These are phyloP conservation scores for Syngnathus typhle DNA, from an alignment of 2,113 vertebrate genomes.

Conservation along the genomic window DNA sequence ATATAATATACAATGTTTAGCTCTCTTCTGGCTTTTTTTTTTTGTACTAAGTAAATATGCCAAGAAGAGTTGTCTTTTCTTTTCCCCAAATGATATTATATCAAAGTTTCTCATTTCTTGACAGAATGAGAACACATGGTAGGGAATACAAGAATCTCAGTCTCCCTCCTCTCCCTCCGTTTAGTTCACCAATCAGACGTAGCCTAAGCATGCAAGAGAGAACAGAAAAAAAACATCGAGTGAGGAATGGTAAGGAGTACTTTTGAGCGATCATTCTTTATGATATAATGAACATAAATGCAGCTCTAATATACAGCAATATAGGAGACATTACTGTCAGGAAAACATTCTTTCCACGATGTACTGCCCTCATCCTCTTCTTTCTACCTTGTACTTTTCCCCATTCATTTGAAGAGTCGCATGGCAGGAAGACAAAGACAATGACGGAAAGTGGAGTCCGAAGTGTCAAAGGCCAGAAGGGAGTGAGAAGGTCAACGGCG, in stretches of 20 bases:
- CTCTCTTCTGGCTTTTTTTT: background rate
- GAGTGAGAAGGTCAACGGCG: slow-evolving; percentile 46
- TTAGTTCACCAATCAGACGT: too few relatives aligned
- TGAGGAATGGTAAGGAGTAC: too few relatives aligned
- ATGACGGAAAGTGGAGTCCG: slow-evolving; percentile 57
- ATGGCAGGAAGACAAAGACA: slow-evolving; percentile 68
- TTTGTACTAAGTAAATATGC: background rate
- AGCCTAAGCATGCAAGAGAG: too few relatives aligned
- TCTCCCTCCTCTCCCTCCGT: too few relatives aligned
- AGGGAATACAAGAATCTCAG: too few relatives aligned
- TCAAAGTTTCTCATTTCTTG: background rate
- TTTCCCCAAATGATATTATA: background rate
- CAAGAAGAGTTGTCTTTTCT: background rate
- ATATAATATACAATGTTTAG: background rate
- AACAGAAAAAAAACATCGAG: too few relatives aligned
- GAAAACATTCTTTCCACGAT: slow-evolving; percentile 60
- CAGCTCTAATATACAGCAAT: slow-evolving; percentile 67
- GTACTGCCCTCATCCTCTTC: slow-evolving; percentile 47
- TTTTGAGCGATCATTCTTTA: too few relatives aligned
- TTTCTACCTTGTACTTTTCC: slow-evolving; percentile 42
- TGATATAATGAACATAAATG: slow-evolving; percentile 53
- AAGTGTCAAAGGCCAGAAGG: slow-evolving; percentile 31
- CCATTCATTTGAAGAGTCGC: slow-evolving; percentile 35
- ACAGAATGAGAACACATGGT: too few relatives aligned
- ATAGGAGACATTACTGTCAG: slow-evolving; percentile 68